A percentile compares a stretch with the other conserved stretches of the same genome.
These are phyloP conservation scores for Beris chalybata DNA, from an alignment of 2,888 invertebrate genomes.

Conservation along the genomic window DNA sequence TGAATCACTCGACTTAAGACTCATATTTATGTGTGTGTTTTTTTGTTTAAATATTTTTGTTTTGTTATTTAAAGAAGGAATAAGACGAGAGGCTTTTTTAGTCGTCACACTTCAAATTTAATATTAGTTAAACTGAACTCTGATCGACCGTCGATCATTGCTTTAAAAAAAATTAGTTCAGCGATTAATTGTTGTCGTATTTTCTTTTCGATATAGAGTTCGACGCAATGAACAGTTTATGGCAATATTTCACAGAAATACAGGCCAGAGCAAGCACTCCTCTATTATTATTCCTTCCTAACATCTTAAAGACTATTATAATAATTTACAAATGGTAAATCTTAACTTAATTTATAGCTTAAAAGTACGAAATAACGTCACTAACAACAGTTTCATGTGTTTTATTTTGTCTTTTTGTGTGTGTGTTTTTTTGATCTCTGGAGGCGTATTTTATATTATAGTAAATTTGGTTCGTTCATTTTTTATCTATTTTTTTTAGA, in stretches of 20 bases:
- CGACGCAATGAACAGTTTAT: constrained; percentile 8
- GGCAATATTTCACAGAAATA: constrained; percentile 33
- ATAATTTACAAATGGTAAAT: constrained; percentile 11
- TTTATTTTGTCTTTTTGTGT: constrained; percentile 29
- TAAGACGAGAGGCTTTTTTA: not conserved
- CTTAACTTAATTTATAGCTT: not conserved
- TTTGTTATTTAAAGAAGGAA: not conserved
- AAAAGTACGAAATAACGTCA: constrained; percentile 43
- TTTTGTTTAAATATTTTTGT: not conserved
- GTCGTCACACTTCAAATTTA: not conserved
- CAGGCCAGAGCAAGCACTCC: constrained; percentile 18
- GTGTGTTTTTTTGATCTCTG: constrained; percentile 17
- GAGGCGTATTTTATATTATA: constrained; percentile 30
- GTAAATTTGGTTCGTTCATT: constrained; percentile 33
- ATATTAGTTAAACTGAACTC: too few species aligned
- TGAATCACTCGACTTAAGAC: constrained; percentile 5
- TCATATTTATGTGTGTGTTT: not conserved
- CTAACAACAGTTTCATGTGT: constrained; percentile 43
- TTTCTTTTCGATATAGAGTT: not conserved
- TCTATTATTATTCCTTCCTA: constrained; percentile 9
- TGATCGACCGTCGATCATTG: not conserved
- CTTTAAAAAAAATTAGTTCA: too few species aligned
- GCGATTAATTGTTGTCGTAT: too few species aligned
- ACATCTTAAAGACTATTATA: not conserved
- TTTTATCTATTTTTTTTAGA: not conserved